Conservation (phyloP, 2,888 invertebrate genomes). For the Polia nebulosa region DNA sequence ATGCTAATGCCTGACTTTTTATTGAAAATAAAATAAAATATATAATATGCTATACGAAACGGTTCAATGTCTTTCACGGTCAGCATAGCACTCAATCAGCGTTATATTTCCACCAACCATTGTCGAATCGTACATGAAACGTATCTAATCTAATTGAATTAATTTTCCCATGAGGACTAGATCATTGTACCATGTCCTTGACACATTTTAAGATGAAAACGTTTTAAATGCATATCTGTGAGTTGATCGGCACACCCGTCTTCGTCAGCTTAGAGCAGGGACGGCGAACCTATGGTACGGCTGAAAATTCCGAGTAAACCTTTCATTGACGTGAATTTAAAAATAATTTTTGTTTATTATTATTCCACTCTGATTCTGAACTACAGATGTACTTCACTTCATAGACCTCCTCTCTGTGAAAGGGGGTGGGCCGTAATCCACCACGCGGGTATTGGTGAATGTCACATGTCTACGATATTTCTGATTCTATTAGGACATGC, state of each 20-base stretch:
- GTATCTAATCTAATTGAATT: slow-evolving; percentile 77
- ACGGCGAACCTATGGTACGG: neutral
- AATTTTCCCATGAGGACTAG: slow-evolving; percentile 81
- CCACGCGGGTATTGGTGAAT: no score
- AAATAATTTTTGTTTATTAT: no score
- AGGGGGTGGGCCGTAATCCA: no score
- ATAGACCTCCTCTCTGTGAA: no score
- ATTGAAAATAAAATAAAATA: no score
- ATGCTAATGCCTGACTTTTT: no score
- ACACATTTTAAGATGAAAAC: slow-evolving; percentile 76
- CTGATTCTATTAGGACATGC: no score
- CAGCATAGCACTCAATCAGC: slow-evolving; percentile 46
- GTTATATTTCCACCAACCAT: slow-evolving; percentile 40
- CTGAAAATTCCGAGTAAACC: neutral
- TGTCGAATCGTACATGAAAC: slow-evolving; percentile 61
- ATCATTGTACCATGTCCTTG: slow-evolving; percentile 75
- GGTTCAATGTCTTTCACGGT: slow-evolving; percentile 59
- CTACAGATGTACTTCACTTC: no score
- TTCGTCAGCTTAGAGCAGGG: slow-evolving; percentile 58
- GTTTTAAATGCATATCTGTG: slow-evolving; percentile 77
- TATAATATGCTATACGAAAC: slow-evolving; percentile 7
- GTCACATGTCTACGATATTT: no score
- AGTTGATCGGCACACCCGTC: slow-evolving; percentile 76
- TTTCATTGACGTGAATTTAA: neutral
- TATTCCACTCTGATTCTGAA: no score